Conservation (phyloP, 2,888 invertebrate genomes). For the Labia minor region DNA sequence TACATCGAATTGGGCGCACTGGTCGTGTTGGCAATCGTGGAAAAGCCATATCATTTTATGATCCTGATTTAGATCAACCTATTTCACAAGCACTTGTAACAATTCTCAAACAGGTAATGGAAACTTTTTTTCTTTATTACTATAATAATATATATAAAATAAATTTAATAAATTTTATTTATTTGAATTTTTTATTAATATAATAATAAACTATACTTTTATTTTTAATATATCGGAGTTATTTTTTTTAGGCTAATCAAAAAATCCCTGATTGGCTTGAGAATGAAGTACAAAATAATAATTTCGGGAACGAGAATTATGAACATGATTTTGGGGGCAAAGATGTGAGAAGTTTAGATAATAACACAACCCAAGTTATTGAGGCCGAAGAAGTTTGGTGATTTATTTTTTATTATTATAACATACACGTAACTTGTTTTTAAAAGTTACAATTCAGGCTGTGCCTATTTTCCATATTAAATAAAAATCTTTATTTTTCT, state of each 20-base stretch:
- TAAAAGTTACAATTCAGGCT: too few relatives aligned
- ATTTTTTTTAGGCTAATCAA: constrained; percentile 55
- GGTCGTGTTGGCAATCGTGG: constrained; percentile 41
- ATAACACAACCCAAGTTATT: neutral
- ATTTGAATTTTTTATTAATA: neutral
- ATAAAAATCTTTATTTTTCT: too few relatives aligned
- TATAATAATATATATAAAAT: neutral
- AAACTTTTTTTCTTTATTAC: neutral
- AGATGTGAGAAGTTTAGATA: constrained; percentile 44
- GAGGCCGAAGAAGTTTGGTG: constrained; percentile 23
- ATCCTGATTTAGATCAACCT: constrained; percentile 45
- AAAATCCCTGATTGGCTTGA: constrained; percentile 65
- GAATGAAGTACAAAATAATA: constrained; percentile 37
- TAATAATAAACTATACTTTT: too few relatives aligned
- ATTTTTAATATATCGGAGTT: too few relatives aligned
- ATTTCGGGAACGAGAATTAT: constrained; percentile 37
- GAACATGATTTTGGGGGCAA: constrained; percentile 51
- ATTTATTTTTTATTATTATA: too few relatives aligned
- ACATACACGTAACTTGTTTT: too few relatives aligned
- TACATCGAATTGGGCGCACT: constrained; percentile 42
- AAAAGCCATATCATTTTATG: constrained; percentile 45
- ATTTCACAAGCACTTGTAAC: constrained; percentile 55
- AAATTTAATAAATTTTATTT: too few relatives aligned
- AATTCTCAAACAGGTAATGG: constrained; percentile 51
- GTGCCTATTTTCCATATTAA: too few relatives aligned